Percentiles rank a stretch among this genome's conserved stretches.
Evolutionary conservation across 1,140 invertebrate genomes (phyloP).

Genomic region (Orchestia grillus): DNA sequence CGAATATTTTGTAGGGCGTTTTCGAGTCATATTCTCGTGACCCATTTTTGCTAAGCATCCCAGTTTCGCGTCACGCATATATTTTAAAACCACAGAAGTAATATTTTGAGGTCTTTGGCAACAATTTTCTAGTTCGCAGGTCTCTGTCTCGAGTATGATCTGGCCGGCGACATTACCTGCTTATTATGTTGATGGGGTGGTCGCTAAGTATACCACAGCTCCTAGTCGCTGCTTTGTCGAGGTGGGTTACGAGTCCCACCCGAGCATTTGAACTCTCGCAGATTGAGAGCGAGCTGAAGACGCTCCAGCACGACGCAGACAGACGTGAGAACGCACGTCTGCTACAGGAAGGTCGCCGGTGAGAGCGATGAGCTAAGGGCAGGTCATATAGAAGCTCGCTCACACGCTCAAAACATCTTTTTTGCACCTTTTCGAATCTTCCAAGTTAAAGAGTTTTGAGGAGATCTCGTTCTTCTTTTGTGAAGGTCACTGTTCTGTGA

Average conservation of each 20-base stretch:
- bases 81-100: not conserved
- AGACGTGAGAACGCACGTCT: not conserved
- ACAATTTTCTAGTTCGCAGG: not conserved
- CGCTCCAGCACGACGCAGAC: not conserved
- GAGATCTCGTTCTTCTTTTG: not conserved
- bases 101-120: not conserved
- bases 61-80: not conserved
- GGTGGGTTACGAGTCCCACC: not conserved
- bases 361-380: not conserved
- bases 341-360: not conserved
- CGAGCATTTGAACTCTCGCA: not conserved
- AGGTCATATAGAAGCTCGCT: not conserved
- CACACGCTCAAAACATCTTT: constrained; percentile 7
- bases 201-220: not conserved
- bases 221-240: not conserved
- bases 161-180: not conserved
- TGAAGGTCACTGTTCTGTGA: not conserved
- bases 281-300: not conserved
- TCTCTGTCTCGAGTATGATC: not conserved
- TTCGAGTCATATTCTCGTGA: not conserved
- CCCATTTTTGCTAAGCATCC: not conserved
- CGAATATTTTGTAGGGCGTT: not conserved
- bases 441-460: not conserved
- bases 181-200: not conserved
- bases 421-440: not conserved